Evolutionary conservation across 1,140 invertebrate genomes (phyloP), one percentile per base, ranked within the genome.

Genomic region (Gonioctena quinquepunctata): DNA sequence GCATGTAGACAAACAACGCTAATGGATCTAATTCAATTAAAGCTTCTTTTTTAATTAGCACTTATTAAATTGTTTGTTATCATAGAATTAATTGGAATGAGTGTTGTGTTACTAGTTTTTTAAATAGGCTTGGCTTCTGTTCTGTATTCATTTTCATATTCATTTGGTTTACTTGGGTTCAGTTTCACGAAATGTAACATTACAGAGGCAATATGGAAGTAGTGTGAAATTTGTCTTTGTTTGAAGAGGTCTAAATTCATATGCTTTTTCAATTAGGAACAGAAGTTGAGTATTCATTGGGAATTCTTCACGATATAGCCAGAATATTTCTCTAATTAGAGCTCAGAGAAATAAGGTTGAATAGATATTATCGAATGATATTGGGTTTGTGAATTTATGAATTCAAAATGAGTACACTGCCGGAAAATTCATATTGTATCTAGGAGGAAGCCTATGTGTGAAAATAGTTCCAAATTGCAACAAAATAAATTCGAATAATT

Each of bases 11-110:
- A 57, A 57, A 66, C 64, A 56, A 26, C n/a, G 52, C 64, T 66
- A 66, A 66, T 66, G 54, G 64, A 56, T 66, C 64, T 66, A 66
- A 66, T 66, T 66, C 28, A 66, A 66, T 66, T 66, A 66, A 66
- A 66, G 64, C 52, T 66, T 21, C 64, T 28, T 18, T 33, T 28
- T 33, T 49, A 66, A 66, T 66, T 66, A 66, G 54, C 64, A 66
- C 64, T 66, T 66, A 66, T 66, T 66, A 66, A 66, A 54, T 54
- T 54, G 64, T 66, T 52, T 66, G 64, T 54, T 66, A 23, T 27
- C 21, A 33, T 23, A 11, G 64, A 54, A 54, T 52, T 52, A 66
- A 66, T 66, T 66, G 42, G 42, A 56, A 54, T 42, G 33, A 42
- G 33, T 42, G 33, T 42, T 42, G 33, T 42, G 13, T 42, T 42